A percentile compares a stretch with the other conserved stretches of the same genome.
Conservation (phyloP, 2,113 vertebrate species). For the Centrocercus urophasianus region DNA sequence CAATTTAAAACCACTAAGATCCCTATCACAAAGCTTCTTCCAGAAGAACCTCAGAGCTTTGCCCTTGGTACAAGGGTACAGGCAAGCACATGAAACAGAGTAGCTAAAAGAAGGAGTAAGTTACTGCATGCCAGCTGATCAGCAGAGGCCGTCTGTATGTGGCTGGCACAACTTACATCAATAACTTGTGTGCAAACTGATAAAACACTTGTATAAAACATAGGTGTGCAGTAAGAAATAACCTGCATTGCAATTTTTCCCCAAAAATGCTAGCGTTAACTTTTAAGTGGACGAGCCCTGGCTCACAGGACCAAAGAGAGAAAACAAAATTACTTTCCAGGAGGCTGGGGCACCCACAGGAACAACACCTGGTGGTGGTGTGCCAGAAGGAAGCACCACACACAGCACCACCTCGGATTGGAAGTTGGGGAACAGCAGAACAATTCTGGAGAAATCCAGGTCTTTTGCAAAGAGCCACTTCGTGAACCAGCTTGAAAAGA, state of each 20-base stretch:
- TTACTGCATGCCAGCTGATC: neutral
- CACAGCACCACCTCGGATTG: rapidly evolving
- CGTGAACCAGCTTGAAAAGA: neutral
- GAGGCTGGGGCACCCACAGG: neutral
- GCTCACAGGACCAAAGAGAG: neutral
- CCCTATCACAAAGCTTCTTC: neutral
- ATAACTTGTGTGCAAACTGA: neutral
- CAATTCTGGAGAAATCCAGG: neutral
- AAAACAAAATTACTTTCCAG: neutral
- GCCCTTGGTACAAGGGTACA: neutral
- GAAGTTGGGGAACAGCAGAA: neutral
- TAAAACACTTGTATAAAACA: neutral
- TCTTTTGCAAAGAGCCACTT: neutral
- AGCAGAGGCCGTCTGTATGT: neutral
- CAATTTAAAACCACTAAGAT: neutral
- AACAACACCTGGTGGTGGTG: neutral
- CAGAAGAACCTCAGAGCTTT: neutral
- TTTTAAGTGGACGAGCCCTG: neutral
- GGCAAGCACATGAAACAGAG: neutral
- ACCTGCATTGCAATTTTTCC: neutral
- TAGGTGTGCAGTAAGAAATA: neutral
- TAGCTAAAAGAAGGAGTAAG: neutral
- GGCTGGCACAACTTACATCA: neutral
- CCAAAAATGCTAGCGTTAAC: neutral
- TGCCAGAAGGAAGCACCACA: neutral